A percentile compares a stretch with the other conserved stretches of the same genome.
phyloP scores from a whole-genome alignment of 2,888 invertebrate genomes.

The Kryphioiulus occultus region DNA sequence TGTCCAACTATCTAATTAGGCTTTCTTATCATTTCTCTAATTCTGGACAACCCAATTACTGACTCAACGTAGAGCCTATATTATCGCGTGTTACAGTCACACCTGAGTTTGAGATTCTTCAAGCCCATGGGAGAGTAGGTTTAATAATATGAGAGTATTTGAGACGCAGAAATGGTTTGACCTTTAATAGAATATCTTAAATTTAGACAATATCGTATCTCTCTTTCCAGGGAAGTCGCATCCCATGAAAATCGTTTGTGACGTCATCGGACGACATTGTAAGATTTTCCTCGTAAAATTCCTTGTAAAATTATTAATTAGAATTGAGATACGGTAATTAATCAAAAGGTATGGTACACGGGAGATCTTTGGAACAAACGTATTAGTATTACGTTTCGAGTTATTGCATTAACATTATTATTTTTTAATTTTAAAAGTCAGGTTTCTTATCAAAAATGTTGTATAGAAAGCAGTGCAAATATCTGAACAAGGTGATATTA shows the following conservation, averaged over 20 bases:
- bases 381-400: background rate
- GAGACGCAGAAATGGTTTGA: background rate
- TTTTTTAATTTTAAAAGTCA: background rate
- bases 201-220: background rate
- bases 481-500: slow-evolving; percentile 36
- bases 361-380: background rate
- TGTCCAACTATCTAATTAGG: background rate
- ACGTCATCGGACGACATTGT: background rate
- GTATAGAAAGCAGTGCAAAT: slow-evolving; percentile 33
- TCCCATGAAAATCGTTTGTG: background rate
- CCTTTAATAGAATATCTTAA: background rate
- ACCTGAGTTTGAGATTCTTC: background rate
- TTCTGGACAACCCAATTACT: background rate
- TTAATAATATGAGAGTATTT: background rate
- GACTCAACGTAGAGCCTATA: background rate
- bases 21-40: background rate
- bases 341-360: background rate
- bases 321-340: background rate
- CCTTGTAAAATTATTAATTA: background rate
- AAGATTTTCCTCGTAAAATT: background rate
- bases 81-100: background rate
- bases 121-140: background rate
- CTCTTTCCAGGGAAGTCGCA: background rate
- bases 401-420: background rate
- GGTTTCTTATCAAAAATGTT: background rate